A percentile compares a stretch with the other conserved stretches of the same genome.
These are phyloP conservation scores for Amphimallon solstitiale DNA, from an alignment of 2,888 invertebrate genomes.

Conservation along the genomic window DNA sequence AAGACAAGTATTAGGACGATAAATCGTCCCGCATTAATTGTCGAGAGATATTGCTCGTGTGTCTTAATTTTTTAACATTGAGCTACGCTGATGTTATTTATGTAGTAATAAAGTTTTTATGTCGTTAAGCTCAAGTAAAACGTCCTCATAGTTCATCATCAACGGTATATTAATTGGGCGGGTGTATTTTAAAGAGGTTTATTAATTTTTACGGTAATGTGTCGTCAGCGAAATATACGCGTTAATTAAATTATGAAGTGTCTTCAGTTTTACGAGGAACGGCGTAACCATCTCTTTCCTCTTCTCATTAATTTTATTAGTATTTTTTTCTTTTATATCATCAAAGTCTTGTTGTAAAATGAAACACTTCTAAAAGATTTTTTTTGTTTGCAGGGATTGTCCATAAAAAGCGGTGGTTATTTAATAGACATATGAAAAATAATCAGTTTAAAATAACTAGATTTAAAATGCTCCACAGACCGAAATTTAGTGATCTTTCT, in stretches of 20 bases:
- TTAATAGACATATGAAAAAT: too few species aligned
- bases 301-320: too few species aligned
- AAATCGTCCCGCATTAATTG: slow-evolving; percentile 11
- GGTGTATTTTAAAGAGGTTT: not conserved
- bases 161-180: slow-evolving; percentile 1
- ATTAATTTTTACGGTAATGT: not conserved
- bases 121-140: not conserved
- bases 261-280: too few species aligned
- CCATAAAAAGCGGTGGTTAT: too few species aligned
- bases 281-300: too few species aligned
- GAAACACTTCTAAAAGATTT: too few species aligned
- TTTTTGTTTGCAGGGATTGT: too few species aligned
- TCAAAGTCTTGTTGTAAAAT: too few species aligned
- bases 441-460: too few species aligned
- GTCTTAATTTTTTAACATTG: not conserved
- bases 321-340: too few species aligned
- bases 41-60: not conserved
- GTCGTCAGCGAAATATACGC: not conserved
- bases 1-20: slow-evolving; percentile 1
- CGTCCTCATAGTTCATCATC: not conserved
- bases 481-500: too few species aligned
- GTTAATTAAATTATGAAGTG: not conserved
- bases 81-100: slow-evolving; percentile 2
- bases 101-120: slow-evolving; percentile 13
- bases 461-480: too few species aligned